Evolutionary conservation across 1,140 invertebrate genomes (phyloP).

Genomic region (Cheumatopsyche charites): DNA sequence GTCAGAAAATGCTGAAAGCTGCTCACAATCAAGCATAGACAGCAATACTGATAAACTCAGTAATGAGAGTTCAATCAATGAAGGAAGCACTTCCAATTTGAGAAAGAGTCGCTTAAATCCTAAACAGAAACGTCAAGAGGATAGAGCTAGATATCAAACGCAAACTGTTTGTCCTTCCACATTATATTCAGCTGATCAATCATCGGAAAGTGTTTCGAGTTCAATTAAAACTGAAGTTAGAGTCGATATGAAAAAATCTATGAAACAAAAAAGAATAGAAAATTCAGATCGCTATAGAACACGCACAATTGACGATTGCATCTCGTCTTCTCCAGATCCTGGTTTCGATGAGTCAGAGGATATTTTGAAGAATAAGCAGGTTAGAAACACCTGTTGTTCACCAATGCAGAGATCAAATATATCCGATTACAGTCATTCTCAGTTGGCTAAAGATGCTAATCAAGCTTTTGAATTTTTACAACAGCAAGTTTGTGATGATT

Average conservation of each 20-base stretch:
- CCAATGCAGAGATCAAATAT: slow-evolving; percentile 1
- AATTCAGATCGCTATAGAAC: slow-evolving; percentile 70
- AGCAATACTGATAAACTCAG: slow-evolving; percentile 50
- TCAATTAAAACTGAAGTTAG: slow-evolving; percentile 57
- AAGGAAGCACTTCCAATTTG: slow-evolving; percentile 37
- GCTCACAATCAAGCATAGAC: slow-evolving; percentile 16
- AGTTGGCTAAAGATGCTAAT: slow-evolving; percentile 31
- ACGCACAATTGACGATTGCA: slow-evolving; percentile 64
- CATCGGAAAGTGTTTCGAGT: background rate
- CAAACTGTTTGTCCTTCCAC: slow-evolving; percentile 62
- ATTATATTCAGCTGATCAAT: slow-evolving; percentile 28
- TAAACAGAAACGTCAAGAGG: slow-evolving; percentile 71
- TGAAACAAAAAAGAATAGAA: slow-evolving; percentile 64
- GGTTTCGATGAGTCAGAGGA: background rate
- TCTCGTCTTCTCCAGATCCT: slow-evolving; percentile 50
- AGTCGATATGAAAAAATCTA: slow-evolving; percentile 58
- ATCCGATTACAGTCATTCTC: slow-evolving; percentile 32
- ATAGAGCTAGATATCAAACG: slow-evolving; percentile 73
- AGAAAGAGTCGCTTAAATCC: slow-evolving; percentile 62
- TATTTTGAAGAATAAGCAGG: background rate
- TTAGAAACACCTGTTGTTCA: background rate
- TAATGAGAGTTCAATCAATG: slow-evolving; percentile 50
- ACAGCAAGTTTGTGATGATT: slow-evolving; percentile 37
- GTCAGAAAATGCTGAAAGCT: slow-evolving; percentile 51
- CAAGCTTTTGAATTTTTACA: slow-evolving; percentile 33